Evolutionary conservation across 1,140 invertebrate species (phyloP).

Genomic region (Bombyx mori): DNA sequence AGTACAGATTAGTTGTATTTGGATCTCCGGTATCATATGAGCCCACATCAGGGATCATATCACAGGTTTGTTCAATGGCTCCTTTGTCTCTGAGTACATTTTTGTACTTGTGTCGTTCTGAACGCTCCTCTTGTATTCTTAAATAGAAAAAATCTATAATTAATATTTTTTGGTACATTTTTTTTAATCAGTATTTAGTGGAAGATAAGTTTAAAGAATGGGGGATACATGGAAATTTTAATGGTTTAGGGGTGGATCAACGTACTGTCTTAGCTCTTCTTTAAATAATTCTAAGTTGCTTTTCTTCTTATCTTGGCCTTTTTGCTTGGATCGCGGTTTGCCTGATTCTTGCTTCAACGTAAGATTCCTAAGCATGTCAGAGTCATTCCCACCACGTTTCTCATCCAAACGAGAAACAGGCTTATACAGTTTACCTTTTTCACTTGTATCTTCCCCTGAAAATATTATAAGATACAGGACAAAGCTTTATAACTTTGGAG

Average conservation of each 20-base stretch:
- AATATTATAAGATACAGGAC: slow-evolving; percentile 1
- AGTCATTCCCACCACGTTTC: slow-evolving; percentile 56
- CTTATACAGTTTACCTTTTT: slow-evolving; percentile 94
- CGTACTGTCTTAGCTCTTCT: slow-evolving; percentile 91
- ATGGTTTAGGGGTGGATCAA: background rate
- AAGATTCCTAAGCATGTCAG: slow-evolving; percentile 82
- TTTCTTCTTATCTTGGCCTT: slow-evolving; percentile 91
- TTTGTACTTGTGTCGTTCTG: slow-evolving; percentile 95
- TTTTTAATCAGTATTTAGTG: too few relatives aligned
- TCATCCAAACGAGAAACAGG: slow-evolving; percentile 84
- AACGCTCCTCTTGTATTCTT: slow-evolving; percentile 96
- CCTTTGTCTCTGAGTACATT: slow-evolving; percentile 65
- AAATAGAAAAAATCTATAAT: slow-evolving; percentile 15
- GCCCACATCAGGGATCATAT: slow-evolving; percentile 70
- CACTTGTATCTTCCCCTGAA: slow-evolving; percentile 86
- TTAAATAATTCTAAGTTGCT: slow-evolving; percentile 98
- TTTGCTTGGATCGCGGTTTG: slow-evolving; percentile 77
- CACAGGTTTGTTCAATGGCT: slow-evolving; percentile 35
- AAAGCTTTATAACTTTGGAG: background rate
- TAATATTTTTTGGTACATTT: background rate
- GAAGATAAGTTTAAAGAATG: too few relatives aligned
- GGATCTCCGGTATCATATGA: slow-evolving; percentile 96
- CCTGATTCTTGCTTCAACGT: slow-evolving; percentile 75
- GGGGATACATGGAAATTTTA: too few relatives aligned
- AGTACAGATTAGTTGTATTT: slow-evolving; percentile 97